A percentile compares a stretch with the other conserved stretches of the same genome.
phyloP scores from a whole-genome alignment of 2,113 vertebrate genomes.

The Turnix velox region DNA sequence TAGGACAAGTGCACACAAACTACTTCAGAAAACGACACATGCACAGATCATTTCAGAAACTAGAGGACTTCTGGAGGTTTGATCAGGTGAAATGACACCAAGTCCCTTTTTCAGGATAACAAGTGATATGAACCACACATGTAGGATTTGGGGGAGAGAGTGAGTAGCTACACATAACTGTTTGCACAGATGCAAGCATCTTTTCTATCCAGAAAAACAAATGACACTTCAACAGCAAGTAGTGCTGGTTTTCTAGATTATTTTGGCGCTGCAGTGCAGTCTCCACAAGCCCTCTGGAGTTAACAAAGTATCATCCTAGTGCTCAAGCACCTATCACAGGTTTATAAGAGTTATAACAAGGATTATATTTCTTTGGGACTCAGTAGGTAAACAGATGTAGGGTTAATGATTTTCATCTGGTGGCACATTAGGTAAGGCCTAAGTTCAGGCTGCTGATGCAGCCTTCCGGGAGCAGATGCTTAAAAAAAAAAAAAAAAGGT shows the following conservation, averaged over 20 bases:
- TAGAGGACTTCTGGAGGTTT: not conserved
- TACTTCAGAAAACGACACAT: not conserved
- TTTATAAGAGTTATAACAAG: not conserved
- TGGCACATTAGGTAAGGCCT: not conserved
- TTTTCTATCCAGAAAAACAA: not conserved
- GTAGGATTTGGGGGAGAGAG: not conserved
- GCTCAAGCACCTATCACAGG: not conserved
- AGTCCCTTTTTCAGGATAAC: not conserved
- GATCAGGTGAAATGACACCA: not conserved
- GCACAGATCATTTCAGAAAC: not conserved
- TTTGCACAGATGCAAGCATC: not conserved
- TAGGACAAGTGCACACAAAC: not conserved
- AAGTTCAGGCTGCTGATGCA: not conserved
- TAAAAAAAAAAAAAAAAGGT: not conserved
- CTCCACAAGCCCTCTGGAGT: not conserved
- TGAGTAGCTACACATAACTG: not conserved
- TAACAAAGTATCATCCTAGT: fast-evolving
- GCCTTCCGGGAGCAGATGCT: not conserved
- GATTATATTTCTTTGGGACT: not conserved
- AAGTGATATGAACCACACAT: not conserved
- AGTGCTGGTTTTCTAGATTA: not conserved
- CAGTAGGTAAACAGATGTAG: not conserved
- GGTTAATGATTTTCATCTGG: not conserved
- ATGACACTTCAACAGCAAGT: not conserved
- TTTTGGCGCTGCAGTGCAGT: not conserved